Evolutionary conservation across 2,797 vertebrate genomes (phyloP), one percentile per base, ranked within the genome.

Genomic region (Alectoris magna): DNA sequence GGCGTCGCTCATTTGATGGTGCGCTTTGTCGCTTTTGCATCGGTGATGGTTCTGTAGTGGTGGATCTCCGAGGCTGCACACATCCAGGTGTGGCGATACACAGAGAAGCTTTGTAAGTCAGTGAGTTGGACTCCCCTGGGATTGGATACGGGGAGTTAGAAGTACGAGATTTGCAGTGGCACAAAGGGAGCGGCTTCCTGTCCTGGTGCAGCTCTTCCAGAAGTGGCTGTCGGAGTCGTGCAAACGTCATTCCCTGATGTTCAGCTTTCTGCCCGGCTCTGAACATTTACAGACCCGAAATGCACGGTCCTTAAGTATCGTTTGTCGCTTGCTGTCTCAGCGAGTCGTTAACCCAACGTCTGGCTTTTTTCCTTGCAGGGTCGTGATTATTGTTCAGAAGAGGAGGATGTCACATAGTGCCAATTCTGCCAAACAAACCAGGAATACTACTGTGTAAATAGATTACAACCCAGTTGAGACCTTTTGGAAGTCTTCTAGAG

Each of bases 321-420:
- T 49, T 77, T n/a, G 39, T 26, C 55, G 4, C 29, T 14, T 56
- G 15, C 44, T 41, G 8, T 66, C 49, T 83, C 43, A 46, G 36
- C 43, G 38, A 16, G 69, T 51, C 16, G 0, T 51, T 89, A 73
- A 49, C 81, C 51, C 31, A 31, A 63, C 21, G 3, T 36, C 46
- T 73, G 92, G 18, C 88, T 92, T 69, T 58, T 95, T 79, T 90
- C 87, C 77, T 78, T 76, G 43, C 94, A 99, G 99, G 99, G 99
- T 94, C 98, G 97, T 87, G 99, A 99, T 98, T 99, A 99, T 97
- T 99, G 99, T 98, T 99, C 99, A 74, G 99, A 99, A 97, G 99
- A 99, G 91, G 99, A 99, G 68, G 98, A 98, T 44, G 94, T 98
- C 96, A 98, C 98, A 98, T 98, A 98, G 97, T 97, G 96, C 96